These are phyloP conservation scores for Crotalus tigris DNA, from an alignment of 2,113 vertebrate species.

Conservation along the genomic window DNA sequence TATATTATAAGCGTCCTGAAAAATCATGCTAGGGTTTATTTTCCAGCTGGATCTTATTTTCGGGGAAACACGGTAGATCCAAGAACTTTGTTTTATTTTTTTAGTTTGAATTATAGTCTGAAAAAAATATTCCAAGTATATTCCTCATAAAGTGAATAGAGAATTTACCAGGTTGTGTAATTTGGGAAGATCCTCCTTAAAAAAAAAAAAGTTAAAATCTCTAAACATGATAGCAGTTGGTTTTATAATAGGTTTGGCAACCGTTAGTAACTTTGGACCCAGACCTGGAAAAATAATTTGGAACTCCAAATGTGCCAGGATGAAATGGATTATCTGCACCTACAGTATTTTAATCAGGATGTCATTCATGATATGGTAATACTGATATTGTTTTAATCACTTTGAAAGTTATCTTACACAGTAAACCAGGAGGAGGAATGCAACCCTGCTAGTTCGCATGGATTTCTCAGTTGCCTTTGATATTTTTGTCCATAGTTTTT, in stretches of 20 bases:
- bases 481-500: neutral
- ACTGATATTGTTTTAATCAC: neutral
- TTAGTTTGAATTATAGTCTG: neutral
- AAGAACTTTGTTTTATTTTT: neutral
- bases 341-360: neutral
- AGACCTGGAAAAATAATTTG: neutral
- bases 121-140: neutral
- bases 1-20: too few species aligned
- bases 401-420: neutral
- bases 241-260: neutral
- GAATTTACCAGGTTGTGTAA: neutral
- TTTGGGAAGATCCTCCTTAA: neutral
- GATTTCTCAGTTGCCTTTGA: neutral
- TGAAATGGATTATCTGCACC: neutral
- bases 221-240: neutral
- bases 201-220: neutral
- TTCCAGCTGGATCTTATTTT: too few species aligned
- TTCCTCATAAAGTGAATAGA: neutral
- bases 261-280: neutral
- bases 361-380: neutral
- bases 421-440: neutral
- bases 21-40: too few species aligned
- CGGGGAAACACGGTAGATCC: neutral
- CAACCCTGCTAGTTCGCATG: neutral
- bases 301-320: neutral